Percentiles rank a stretch among this genome's conserved stretches.
Evolutionary conservation across 2,797 vertebrate genomes (phyloP).

Genomic region (Helicolenus hilgendorfi): DNA sequence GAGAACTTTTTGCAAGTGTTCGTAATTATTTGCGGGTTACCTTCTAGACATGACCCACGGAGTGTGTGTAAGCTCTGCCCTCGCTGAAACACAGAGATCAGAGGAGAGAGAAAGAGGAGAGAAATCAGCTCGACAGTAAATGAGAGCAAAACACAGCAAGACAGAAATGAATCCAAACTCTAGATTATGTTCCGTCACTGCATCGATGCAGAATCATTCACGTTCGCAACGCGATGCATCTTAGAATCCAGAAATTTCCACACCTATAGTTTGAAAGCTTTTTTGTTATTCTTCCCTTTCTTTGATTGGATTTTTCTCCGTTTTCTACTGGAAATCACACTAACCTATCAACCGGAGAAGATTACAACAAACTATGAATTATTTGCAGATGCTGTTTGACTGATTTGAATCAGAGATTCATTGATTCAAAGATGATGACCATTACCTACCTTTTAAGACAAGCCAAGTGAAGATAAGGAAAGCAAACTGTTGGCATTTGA

Average conservation of each 20-base stretch:
- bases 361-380: neutral
- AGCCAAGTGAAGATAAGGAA: neutral
- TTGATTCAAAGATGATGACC: neutral
- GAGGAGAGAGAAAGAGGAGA: too few species aligned
- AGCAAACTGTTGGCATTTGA: conserved; percentile 1
- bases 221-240: too few species aligned
- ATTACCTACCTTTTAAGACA: neutral
- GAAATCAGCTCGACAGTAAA: too few species aligned
- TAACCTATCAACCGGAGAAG: neutral
- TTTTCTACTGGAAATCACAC: neutral
- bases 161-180: too few species aligned
- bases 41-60: too few species aligned
- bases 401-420: neutral
- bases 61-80: too few species aligned
- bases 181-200: too few species aligned
- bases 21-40: too few species aligned
- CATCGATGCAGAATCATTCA: too few species aligned
- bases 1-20: too few species aligned
- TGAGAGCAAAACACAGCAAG: too few species aligned
- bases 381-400: conserved; percentile 1
- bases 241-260: neutral
- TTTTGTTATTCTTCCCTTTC: neutral
- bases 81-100: too few species aligned
- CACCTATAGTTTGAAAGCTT: neutral
- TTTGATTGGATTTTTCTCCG: neutral